Conservation (phyloP, 2,113 vertebrate genomes). For the Mustelus asterias region DNA sequence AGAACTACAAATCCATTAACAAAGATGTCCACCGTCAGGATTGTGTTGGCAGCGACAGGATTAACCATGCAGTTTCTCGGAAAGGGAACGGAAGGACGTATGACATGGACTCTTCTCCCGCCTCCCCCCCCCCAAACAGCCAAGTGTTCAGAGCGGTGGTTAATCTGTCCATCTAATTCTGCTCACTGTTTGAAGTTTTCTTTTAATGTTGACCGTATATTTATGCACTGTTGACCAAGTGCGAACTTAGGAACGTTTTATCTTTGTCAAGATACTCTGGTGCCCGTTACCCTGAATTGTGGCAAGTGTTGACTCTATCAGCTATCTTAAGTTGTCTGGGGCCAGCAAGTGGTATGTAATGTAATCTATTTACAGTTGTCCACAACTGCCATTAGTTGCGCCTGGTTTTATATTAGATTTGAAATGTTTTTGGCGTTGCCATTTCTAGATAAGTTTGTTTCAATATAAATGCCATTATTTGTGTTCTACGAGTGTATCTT, state of each 20-base stretch:
- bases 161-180: neutral
- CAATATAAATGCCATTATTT: neutral
- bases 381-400: neutral
- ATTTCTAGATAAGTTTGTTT: neutral
- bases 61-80: neutral
- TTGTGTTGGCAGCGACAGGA: slow-evolving; percentile 23
- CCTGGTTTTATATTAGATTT: neutral
- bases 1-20: slow-evolving; percentile 24
- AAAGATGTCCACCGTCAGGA: slow-evolving; percentile 20
- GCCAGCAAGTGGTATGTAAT: neutral
- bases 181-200: neutral
- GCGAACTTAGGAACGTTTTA: neutral
- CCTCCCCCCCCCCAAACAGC: too few relatives aligned
- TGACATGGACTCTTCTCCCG: too few relatives aligned
- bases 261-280: neutral
- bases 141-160: neutral
- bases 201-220: neutral
- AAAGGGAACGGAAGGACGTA: slow-evolving; percentile 11
- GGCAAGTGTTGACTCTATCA: neutral
- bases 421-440: neutral
- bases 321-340: neutral
- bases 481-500: neutral
- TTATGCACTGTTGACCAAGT: neutral
- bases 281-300: neutral
- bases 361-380: neutral